A percentile compares a stretch with the other conserved stretches of the same genome.
Evolutionary conservation across 2,797 vertebrate species (phyloP).

Genomic region (Gallinago nigripennis): DNA sequence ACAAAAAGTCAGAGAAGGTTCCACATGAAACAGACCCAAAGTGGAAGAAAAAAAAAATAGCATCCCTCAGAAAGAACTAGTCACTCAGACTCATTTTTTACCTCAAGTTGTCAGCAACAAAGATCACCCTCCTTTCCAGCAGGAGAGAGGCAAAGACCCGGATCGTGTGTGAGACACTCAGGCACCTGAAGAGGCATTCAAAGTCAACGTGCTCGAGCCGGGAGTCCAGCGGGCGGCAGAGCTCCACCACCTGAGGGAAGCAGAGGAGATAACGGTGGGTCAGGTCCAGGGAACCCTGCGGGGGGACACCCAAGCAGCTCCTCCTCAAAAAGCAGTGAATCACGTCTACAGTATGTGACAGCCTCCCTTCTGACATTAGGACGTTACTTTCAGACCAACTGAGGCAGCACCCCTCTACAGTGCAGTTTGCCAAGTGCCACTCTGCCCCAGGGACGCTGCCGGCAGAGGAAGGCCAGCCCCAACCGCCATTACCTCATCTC

Average conservation of each 20-base stretch:
- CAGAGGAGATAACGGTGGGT: neutral
- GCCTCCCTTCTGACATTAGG: neutral
- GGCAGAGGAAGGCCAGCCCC: neutral
- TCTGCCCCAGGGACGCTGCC: accelerated
- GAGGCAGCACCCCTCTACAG: neutral
- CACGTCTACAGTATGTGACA: neutral
- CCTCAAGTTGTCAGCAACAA: conserved; percentile 95
- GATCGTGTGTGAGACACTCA: conserved; percentile 85
- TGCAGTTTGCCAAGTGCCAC: neutral
- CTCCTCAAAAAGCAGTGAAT: too few relatives aligned
- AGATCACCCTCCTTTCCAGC: conserved; percentile 94
- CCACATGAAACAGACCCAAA: neutral
- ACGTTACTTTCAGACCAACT: neutral
- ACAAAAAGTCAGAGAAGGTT: neutral
- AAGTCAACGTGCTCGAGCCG: conserved; percentile 96
- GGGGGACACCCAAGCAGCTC: too few relatives aligned
- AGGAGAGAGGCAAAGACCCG: conserved; percentile 93
- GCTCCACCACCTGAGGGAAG: conserved; percentile 85
- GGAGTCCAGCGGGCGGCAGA: conserved; percentile 93
- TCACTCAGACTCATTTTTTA: conserved; percentile 53
- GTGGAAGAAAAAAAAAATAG: neutral
- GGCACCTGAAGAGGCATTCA: conserved; percentile 89
- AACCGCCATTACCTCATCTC: conserved; percentile 84
- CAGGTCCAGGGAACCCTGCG: neutral
- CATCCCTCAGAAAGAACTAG: neutral